Evolutionary conservation across 2,888 invertebrate species (phyloP), one percentile per base, ranked within the genome.

Genomic region (Limnephilus marmoratus): DNA sequence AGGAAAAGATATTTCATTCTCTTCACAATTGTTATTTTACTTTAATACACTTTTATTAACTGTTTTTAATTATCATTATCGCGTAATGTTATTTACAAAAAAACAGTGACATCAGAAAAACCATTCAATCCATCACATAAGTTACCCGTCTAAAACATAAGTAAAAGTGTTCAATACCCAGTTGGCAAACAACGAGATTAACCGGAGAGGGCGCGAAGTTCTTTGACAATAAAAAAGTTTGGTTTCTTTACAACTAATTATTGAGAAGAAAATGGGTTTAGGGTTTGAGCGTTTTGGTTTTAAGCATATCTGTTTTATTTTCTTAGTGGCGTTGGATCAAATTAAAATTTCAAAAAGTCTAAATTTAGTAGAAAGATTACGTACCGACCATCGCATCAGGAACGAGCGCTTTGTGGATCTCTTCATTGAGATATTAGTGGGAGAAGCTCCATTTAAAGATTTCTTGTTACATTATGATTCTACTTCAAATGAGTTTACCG

Each of bases 401-500:
- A 41, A 15, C 15, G 86, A 86, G 5, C 45, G 37, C 7, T 86
- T 86, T 45, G 49, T n/a, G 13, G 49, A 49, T 29, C 29, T 86
- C 2, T 49, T 45, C 29, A 85, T 45, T 18, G 45, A 85, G 1
- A 85, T 85, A 3, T 37, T 85, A 41, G n/a, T 85, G 3, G n/a
- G 12, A 18, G 34, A 41, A n/a, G 85, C 85, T 85, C 12, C n/a
- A 9, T 15, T 85, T 3, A 41, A 85, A 41, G 91, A 91, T 81
- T 68, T 86, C n/a, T 29, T 81, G 5, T 13, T 91, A 29, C 91
- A 91, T 34, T 41, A 68, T 68, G 91, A 91, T 91, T 80, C 91
- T n/a, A 34, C 81, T 12, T 81, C 86, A 18, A 24, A 2, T 7
- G 41, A 86, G 3, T 81, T 91, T 41, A 91, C 87, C 15, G 81